Evolutionary conservation across 2,113 vertebrate genomes (phyloP).

Genomic region (Pholis gunnellus): DNA sequence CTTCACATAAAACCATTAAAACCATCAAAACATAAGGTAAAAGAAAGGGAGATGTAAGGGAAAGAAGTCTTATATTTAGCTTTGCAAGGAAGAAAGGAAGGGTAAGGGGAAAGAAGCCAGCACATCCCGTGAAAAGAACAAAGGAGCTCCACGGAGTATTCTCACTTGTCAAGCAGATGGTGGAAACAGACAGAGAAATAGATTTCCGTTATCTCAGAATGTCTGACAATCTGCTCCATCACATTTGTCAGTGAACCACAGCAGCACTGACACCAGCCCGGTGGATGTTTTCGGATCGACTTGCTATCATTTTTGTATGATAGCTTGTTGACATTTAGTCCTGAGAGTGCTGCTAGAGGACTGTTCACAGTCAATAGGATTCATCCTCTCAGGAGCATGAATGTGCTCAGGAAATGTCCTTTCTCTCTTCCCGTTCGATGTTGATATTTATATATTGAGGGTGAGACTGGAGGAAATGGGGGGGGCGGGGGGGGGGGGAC

Average conservation of each 20-base stretch:
- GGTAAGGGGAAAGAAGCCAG: neutral
- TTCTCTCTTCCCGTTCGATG: neutral
- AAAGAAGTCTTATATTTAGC: neutral
- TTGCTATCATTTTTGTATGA: slow-evolving; percentile 17
- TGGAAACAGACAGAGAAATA: slow-evolving; percentile 39
- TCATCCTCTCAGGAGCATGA: neutral
- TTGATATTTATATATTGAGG: neutral
- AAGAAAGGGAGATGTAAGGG: too few relatives aligned
- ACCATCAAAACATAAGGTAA: too few relatives aligned
- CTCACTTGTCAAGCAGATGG: slow-evolving; percentile 27
- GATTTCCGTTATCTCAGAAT: slow-evolving; percentile 43
- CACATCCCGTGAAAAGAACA: neutral
- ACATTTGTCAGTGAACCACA: slow-evolving; percentile 33
- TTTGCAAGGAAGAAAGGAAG: neutral
- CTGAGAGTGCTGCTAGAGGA: slow-evolving; percentile 2
- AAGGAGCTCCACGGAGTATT: neutral
- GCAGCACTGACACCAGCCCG: neutral
- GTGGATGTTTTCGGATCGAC: neutral
- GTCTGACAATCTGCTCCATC: slow-evolving; percentile 42
- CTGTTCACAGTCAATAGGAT: neutral
- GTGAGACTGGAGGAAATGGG: neutral
- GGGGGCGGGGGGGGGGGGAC: too few relatives aligned
- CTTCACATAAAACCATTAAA: too few relatives aligned
- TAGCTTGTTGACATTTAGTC: slow-evolving; percentile 43
- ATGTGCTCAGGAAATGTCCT: neutral